phyloP scores from a whole-genome alignment of 2,888 invertebrate genomes.

The Trissoscelio sp. region DNA sequence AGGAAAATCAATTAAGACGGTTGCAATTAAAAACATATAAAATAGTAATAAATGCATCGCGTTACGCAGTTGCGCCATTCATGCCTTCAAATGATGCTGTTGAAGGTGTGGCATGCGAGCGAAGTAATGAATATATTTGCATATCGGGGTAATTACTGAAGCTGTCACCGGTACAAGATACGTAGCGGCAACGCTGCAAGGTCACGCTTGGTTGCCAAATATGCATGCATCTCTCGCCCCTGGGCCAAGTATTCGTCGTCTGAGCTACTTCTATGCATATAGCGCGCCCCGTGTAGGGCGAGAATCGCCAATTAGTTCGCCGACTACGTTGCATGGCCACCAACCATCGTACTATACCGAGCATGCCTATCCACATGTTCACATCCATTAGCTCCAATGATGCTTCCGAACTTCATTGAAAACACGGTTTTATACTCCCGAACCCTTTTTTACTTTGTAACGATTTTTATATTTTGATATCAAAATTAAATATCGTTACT shows the following conservation, averaged over 20 bases:
- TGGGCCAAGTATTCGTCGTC: conserved; percentile 76
- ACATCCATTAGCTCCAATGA: conserved; percentile 46
- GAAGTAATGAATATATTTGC: conserved; percentile 83
- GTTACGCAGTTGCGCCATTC: conserved; percentile 37
- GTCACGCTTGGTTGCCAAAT: conserved; percentile 80
- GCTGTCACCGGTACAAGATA: conserved; percentile 80
- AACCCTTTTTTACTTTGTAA: conserved; percentile 11
- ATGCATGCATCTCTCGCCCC: conserved; percentile 80
- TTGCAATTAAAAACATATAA: conserved; percentile 29
- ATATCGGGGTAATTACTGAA: conserved; percentile 82
- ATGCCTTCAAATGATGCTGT: conserved; percentile 46
- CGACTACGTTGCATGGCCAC: conserved; percentile 72
- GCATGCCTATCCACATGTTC: conserved; percentile 55
- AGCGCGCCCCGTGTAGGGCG: conserved; percentile 76
- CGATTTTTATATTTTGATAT: too few species aligned
- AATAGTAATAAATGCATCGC: conserved; percentile 34
- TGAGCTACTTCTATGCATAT: conserved; percentile 78
- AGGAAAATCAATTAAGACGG: background rate
- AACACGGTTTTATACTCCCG: conserved; percentile 10
- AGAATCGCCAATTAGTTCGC: conserved; percentile 81
- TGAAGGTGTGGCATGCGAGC: conserved; percentile 75
- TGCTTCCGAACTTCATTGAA: conserved; percentile 20
- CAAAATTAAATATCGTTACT: too few species aligned
- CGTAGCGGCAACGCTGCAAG: conserved; percentile 73
- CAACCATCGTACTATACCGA: conserved; percentile 31